Percentiles rank a stretch among this genome's conserved stretches.
Conservation (phyloP, 1,140 invertebrate genomes). For the Ooceraea biroi region DNA sequence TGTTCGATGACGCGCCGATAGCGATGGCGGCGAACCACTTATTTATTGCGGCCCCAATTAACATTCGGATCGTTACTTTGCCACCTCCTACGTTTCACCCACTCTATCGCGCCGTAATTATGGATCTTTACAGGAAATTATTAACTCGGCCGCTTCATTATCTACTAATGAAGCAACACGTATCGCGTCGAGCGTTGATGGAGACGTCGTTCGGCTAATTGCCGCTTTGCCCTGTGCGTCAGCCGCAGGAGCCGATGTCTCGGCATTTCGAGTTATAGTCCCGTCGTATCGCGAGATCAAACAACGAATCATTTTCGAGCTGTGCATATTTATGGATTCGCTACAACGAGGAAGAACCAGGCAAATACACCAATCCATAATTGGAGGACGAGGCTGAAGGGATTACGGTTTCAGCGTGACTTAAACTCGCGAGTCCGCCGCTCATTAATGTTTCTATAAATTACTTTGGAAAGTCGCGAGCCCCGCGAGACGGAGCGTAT, state of each 20-base stretch:
- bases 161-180: slow-evolving; percentile 72
- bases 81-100: slow-evolving; percentile 12
- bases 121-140: slow-evolving; percentile 74
- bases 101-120: slow-evolving; percentile 63
- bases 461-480: background rate
- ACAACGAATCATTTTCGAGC: background rate
- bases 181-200: slow-evolving; percentile 72
- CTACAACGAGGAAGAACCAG: background rate
- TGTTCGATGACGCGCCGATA: slow-evolving; percentile 36
- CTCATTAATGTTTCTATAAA: slow-evolving; percentile 49
- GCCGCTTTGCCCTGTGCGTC: slow-evolving; percentile 62
- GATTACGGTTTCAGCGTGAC: slow-evolving; percentile 25
- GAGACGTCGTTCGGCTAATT: slow-evolving; percentile 74
- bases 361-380: slow-evolving; percentile 13
- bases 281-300: slow-evolving; percentile 19
- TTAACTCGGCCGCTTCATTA: slow-evolving; percentile 74
- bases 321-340: background rate
- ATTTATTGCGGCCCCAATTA: slow-evolving; percentile 68
- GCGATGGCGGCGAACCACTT: slow-evolving; percentile 29
- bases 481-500: background rate
- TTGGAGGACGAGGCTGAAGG: slow-evolving; percentile 4
- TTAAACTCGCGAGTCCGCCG: background rate
- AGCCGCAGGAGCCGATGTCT: slow-evolving; percentile 44
- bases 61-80: slow-evolving; percentile 61
- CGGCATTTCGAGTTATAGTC: slow-evolving; percentile 62